A percentile compares a stretch with the other conserved stretches of the same genome.
These are phyloP conservation scores for Machimus atricapillus DNA, from an alignment of 2,888 invertebrate species.

Conservation along the genomic window DNA sequence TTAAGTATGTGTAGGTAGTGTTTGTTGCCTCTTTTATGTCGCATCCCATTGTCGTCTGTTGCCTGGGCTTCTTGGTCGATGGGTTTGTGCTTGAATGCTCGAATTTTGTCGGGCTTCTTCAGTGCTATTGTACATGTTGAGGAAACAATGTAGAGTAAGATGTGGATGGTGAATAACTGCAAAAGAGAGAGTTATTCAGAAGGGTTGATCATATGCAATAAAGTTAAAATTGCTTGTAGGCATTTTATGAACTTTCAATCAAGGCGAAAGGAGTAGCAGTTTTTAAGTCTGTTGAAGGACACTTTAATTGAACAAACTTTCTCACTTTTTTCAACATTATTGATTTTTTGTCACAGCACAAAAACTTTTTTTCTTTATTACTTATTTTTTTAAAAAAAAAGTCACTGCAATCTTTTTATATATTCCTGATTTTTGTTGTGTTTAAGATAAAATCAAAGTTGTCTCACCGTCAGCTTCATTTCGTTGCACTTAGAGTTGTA, in stretches of 20 bases:
- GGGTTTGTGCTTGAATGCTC: constrained; percentile 25
- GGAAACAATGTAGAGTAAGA: not conserved
- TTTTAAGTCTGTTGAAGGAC: not conserved
- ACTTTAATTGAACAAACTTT: not conserved
- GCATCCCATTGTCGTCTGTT: constrained; percentile 46
- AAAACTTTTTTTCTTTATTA: not conserved
- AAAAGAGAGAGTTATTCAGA: not conserved
- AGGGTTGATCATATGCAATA: not conserved
- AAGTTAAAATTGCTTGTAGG: not conserved
- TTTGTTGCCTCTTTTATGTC: constrained; percentile 52
- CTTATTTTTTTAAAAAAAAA: not conserved
- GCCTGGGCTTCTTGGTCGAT: constrained; percentile 44
- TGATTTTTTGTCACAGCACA: not conserved
- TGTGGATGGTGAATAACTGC: not conserved
- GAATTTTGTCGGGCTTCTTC: not conserved
- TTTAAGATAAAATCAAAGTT: not conserved
- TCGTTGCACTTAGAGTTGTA: constrained; percentile 38
- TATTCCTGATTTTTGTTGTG: not conserved
- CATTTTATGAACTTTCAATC: not conserved
- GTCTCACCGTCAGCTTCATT: constrained; percentile 47
- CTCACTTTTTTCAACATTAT: not conserved
- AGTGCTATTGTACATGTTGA: not conserved
- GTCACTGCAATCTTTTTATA: not conserved
- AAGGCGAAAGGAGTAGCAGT: not conserved
- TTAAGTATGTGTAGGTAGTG: constrained; percentile 52